phyloP scores from a whole-genome alignment of 2,888 invertebrate species.

The Deroplatys truncata region DNA sequence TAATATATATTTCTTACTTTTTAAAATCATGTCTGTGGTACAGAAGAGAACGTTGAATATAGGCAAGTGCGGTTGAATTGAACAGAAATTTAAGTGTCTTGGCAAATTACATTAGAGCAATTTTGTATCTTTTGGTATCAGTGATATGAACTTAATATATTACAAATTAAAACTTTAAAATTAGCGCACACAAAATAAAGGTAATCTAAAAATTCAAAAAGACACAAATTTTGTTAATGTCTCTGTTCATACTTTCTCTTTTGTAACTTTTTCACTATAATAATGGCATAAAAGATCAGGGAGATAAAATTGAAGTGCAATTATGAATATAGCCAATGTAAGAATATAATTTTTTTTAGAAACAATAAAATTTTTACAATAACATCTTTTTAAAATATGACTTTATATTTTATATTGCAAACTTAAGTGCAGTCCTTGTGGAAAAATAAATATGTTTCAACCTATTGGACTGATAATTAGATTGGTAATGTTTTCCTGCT shows the following conservation, averaged over 20 bases:
- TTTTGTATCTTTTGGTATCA: background rate
- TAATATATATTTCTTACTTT: constrained; percentile 17
- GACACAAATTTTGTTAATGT: background rate
- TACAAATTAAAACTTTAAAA: background rate
- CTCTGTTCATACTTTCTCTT: constrained; percentile 1
- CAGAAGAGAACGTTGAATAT: background rate
- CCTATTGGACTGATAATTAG: background rate
- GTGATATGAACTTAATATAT: background rate
- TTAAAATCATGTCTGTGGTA: background rate
- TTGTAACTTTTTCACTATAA: background rate
- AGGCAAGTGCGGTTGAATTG: background rate
- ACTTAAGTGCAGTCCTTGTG: constrained; percentile 9
- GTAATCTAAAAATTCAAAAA: background rate
- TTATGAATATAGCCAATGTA: constrained; percentile 14
- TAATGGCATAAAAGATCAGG: constrained; percentile 6
- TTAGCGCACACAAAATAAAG: background rate
- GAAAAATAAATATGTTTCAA: constrained; percentile 18
- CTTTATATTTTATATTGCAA: constrained; percentile 16
- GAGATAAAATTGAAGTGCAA: constrained; percentile 13
- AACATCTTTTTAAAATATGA: constrained; percentile 18
- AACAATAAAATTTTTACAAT: constrained; percentile 12
- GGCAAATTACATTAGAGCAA: background rate
- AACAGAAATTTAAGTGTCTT: background rate
- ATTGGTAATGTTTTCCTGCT: too few relatives aligned
- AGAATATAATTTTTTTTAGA: constrained; percentile 13